These are phyloP conservation scores for Ectropis grisescens DNA, from an alignment of 1,140 invertebrate genomes.

Conservation along the genomic window DNA sequence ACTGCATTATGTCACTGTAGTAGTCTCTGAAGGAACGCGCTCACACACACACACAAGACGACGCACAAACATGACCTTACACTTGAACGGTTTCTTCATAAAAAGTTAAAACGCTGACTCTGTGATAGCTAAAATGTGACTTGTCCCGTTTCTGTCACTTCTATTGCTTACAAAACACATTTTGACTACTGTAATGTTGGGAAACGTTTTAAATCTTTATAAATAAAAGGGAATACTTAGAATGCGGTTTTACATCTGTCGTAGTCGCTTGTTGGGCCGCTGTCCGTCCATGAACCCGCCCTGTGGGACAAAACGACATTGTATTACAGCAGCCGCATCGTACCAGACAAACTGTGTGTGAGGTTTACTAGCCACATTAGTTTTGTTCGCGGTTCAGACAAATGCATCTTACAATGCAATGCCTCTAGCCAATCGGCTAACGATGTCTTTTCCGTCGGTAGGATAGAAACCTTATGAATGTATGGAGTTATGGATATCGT, in stretches of 20 bases:
- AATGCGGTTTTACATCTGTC: constrained; percentile 42
- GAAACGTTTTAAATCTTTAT: too few relatives aligned
- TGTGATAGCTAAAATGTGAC: too few relatives aligned
- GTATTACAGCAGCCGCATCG: background rate
- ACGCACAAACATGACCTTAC: constrained; percentile 22
- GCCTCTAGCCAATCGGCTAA: background rate
- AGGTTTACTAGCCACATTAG: too few relatives aligned
- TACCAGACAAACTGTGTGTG: background rate
- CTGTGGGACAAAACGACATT: constrained; percentile 15
- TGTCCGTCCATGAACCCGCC: constrained; percentile 62
- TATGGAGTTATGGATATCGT: too few relatives aligned
- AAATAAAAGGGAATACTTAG: too few relatives aligned
- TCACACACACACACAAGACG: constrained; percentile 41
- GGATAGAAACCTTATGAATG: background rate
- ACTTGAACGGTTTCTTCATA: too few relatives aligned
- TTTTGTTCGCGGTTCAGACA: too few relatives aligned
- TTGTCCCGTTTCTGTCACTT: too few relatives aligned
- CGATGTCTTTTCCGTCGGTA: background rate
- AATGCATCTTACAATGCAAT: background rate
- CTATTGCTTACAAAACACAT: too few relatives aligned
- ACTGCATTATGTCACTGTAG: constrained; percentile 43
- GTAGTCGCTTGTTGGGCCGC: constrained; percentile 57
- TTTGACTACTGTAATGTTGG: too few relatives aligned
- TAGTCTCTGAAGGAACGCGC: constrained; percentile 34
- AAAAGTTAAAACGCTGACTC: too few relatives aligned